Evolutionary conservation across 2,888 invertebrate genomes (phyloP), one percentile per base, ranked within the genome.

Genomic region (Meghimatium bilineatum): DNA sequence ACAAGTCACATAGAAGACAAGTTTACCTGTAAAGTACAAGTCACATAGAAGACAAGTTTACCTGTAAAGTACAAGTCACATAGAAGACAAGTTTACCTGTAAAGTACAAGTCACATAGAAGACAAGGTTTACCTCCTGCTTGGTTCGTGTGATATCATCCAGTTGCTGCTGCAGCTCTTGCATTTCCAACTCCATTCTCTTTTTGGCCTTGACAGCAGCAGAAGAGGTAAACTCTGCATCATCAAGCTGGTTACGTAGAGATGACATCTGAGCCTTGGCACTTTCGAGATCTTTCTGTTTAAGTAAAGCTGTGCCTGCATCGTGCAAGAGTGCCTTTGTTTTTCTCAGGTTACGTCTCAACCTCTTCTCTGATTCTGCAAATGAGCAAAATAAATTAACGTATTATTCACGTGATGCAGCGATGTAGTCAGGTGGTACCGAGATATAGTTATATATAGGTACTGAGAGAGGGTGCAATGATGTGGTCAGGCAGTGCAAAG

Each of bases 251-350:
- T 97, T 96, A 90, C 96, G 95, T 69, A 97, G 94, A 90, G 96
- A 96, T 89, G 96, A 94, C 77, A 97, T 95, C 87, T 96, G 95
- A 44, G 96, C 95, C 91, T 97, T 97, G 88, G 96, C 96, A 0
- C 97, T 96, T 26, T 96, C 96, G 88, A 97, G 97, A 56, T 96
- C 96, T 92, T 97, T 97, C 52, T 96, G 96, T 87, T 97, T 96
- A 90, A 98, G 97, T 83, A 98, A 94, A 95, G 98, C 97, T 0
- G 96, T 96, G 92, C 98, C 98, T 1, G 98, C 97, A 93, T 99
- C 98, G 88, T 97, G 96, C 0, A 98, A 95, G 83, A 98, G 94
- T 0, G 97, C 98, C 92, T 97, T 96, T 87, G 98, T 98, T 92
- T 97, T 95, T 92, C 97, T 96, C 90, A 99, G 94, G 91, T 98